These are phyloP conservation scores for Plecotus auritus DNA, from an alignment of 2,113 vertebrate species.

Conservation along the genomic window DNA sequence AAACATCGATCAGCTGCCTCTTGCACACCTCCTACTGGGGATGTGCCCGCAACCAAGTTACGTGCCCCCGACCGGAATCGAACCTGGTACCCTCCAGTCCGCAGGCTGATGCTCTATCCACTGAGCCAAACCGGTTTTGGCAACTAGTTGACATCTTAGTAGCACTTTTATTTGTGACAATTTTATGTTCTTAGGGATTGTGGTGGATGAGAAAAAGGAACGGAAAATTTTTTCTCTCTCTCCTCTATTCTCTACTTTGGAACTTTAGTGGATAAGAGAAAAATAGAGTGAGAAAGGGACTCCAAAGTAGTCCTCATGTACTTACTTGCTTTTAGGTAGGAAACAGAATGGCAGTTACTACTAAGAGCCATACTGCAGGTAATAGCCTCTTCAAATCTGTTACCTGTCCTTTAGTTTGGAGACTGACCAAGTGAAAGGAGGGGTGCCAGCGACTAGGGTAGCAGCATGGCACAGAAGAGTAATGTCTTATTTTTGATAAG, in stretches of 20 bases:
- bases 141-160: too few relatives aligned
- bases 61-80: too few relatives aligned
- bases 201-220: not conserved
- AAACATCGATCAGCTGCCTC: too few relatives aligned
- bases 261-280: not conserved
- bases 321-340: not conserved
- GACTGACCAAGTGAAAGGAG: not conserved
- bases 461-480: not conserved
- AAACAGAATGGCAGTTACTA: not conserved
- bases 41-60: too few relatives aligned
- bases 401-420: not conserved
- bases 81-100: too few relatives aligned
- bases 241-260: not conserved
- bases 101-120: too few relatives aligned
- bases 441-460: not conserved
- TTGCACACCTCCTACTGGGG: too few relatives aligned
- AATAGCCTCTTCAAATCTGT: not conserved
- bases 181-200: not conserved
- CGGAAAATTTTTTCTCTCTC: not conserved
- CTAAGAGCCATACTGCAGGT: not conserved
- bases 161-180: not conserved
- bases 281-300: not conserved
- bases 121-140: too few relatives aligned
- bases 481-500: not conserved
- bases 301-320: not conserved